phyloP scores from a whole-genome alignment of 2,888 invertebrate species.

The Papilio protenor region DNA sequence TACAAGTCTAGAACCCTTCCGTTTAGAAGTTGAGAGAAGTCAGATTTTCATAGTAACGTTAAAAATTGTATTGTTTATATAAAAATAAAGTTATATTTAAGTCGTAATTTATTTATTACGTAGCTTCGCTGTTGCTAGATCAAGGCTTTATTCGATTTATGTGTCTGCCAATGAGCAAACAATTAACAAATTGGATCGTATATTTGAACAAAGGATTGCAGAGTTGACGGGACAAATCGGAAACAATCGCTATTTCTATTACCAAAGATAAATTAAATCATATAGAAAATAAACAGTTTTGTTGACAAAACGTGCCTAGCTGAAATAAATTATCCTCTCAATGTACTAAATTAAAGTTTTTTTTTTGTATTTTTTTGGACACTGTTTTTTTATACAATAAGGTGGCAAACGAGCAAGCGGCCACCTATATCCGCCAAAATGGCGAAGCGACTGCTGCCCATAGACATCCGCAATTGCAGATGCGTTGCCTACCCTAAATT shows the following conservation, averaged over 20 bases:
- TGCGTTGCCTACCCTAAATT: too few species aligned
- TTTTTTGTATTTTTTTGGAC: too few species aligned
- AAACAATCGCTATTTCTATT: slow-evolving; percentile 23
- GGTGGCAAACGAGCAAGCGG: too few species aligned
- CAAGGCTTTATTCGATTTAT: slow-evolving; percentile 12
- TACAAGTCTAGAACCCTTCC: slow-evolving; percentile 1
- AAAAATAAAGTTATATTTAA: not conserved
- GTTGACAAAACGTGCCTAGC: slow-evolving; percentile 37
- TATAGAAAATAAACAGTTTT: slow-evolving; percentile 35
- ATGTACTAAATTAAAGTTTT: not conserved
- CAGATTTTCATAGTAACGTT: too few species aligned
- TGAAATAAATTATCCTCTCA: not conserved
- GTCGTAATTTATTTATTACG: not conserved
- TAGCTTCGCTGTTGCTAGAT: not conserved
- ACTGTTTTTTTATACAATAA: too few species aligned
- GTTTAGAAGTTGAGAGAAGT: not conserved
- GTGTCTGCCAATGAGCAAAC: slow-evolving; percentile 18
- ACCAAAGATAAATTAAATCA: slow-evolving; percentile 24
- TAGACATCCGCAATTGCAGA: too few species aligned
- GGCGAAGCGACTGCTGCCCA: too few species aligned
- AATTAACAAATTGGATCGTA: slow-evolving; percentile 27
- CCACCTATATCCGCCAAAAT: too few species aligned
- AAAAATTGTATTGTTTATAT: not conserved
- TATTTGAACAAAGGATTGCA: slow-evolving; percentile 31
- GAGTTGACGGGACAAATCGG: not conserved